phyloP scores from a whole-genome alignment of 2,888 invertebrate species.

The Drosophila dives region DNA sequence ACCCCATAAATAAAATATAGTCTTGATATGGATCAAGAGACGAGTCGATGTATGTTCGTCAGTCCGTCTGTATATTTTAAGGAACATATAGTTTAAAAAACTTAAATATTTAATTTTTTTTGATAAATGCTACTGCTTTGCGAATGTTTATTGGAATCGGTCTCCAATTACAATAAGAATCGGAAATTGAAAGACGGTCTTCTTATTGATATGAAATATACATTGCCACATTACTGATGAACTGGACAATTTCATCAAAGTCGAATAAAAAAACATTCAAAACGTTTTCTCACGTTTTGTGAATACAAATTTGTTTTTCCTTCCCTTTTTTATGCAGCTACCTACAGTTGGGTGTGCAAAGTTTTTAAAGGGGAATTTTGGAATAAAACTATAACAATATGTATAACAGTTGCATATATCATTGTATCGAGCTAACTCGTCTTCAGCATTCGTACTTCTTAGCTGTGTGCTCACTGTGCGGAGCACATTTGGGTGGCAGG shows the following conservation, averaged over 20 bases:
- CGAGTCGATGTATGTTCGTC: not conserved
- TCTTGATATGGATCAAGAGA: not conserved
- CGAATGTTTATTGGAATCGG: not conserved
- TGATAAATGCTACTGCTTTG: not conserved
- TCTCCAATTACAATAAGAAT: not conserved
- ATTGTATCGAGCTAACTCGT: not conserved
- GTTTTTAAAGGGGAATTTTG: not conserved
- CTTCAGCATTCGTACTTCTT: not conserved
- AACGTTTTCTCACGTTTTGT: not conserved
- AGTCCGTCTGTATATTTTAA: not conserved
- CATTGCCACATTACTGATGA: not conserved
- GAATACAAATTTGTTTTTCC: not conserved
- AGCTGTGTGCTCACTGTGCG: conserved; percentile 26
- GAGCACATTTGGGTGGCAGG: conserved; percentile 33
- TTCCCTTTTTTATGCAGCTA: too few relatives aligned
- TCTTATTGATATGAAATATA: not conserved
- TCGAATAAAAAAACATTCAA: not conserved
- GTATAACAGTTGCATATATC: not conserved
- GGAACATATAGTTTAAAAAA: not conserved
- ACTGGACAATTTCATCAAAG: not conserved
- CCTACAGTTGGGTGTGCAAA: not conserved
- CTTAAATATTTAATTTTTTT: not conserved
- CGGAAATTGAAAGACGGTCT: not conserved
- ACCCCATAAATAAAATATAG: not conserved
- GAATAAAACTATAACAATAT: not conserved